These are phyloP conservation scores for Nibea albiflora DNA, from an alignment of 2,113 vertebrate species.

Conservation along the genomic window DNA sequence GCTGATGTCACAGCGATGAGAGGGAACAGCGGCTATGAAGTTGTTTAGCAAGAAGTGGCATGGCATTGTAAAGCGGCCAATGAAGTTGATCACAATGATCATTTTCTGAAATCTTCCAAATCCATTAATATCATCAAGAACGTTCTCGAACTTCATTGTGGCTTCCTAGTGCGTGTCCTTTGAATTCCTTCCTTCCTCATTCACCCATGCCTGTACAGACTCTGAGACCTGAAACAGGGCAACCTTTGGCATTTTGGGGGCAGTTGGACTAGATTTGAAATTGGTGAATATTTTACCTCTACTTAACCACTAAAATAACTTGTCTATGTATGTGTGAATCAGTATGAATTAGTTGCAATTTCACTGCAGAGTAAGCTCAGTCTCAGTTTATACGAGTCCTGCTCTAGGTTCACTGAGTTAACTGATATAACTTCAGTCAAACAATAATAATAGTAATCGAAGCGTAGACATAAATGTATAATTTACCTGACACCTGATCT, in stretches of 20 bases:
- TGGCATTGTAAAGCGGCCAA: slow-evolving; percentile 84
- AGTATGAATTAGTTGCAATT: background rate
- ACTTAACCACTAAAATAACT: slow-evolving; percentile 13
- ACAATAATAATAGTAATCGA: no score
- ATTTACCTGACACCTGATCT: no score
- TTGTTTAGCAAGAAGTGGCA: slow-evolving; percentile 89
- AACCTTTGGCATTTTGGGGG: slow-evolving; percentile 17
- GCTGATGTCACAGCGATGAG: slow-evolving; percentile 86
- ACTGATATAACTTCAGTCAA: no score
- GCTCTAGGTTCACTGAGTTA: no score
- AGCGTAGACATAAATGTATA: no score
- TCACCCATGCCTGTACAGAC: no score
- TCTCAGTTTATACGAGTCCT: no score
- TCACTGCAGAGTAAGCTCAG: no score
- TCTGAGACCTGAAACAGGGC: background rate
- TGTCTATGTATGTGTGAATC: background rate
- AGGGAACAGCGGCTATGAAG: slow-evolving; percentile 86
- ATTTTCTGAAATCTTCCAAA: slow-evolving; percentile 89
- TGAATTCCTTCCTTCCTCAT: background rate
- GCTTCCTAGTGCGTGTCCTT: background rate
- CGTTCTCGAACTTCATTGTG: slow-evolving; percentile 84
- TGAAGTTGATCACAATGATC: slow-evolving; percentile 80
- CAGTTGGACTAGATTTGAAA: background rate
- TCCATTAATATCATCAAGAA: slow-evolving; percentile 85
- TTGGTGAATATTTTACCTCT: slow-evolving; percentile 57